Conservation (phyloP, 2,888 invertebrate genomes). For the Hypena proboscidalis region DNA sequence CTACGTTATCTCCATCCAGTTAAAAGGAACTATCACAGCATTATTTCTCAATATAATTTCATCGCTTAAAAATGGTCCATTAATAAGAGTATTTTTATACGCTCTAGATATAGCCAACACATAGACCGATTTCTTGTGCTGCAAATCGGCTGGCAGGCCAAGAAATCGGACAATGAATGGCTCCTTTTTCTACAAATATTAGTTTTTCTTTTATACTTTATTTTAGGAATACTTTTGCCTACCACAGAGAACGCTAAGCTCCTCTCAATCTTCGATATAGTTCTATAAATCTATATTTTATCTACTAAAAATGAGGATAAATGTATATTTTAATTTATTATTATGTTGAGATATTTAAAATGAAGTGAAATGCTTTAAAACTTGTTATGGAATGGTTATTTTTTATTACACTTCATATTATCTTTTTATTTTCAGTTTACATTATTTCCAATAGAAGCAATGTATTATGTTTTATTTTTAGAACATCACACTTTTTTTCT, state of each 20-base stretch:
- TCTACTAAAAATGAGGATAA: constrained; percentile 15
- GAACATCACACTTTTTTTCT: no score
- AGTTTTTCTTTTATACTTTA: no score
- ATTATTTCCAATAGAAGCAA: no score
- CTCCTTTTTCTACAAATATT: no score
- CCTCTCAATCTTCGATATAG: constrained; percentile 32
- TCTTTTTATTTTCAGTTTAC: constrained; percentile 20
- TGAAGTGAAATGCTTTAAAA: constrained; percentile 12
- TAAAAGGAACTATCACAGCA: constrained; percentile 37
- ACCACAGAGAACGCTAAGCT: constrained; percentile 37
- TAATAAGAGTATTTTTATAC: constrained; percentile 31
- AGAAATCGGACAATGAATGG: constrained; percentile 3
- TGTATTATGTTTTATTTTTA: no score
- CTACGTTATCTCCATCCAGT: constrained; percentile 6
- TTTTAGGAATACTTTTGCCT: constrained; percentile 21
- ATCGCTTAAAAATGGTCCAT: constrained; percentile 22
- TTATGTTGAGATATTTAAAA: neutral
- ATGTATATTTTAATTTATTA: constrained; percentile 5
- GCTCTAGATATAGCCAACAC: neutral
- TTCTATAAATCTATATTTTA: constrained; percentile 24
- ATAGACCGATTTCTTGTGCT: neutral
- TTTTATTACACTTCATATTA: constrained; percentile 15
- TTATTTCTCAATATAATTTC: constrained; percentile 28
- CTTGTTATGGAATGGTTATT: constrained; percentile 38
- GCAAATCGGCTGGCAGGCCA: no score